Evolutionary conservation across 2,888 invertebrate species (phyloP).

Genomic region (Chaetogeoica ovagalla): DNA sequence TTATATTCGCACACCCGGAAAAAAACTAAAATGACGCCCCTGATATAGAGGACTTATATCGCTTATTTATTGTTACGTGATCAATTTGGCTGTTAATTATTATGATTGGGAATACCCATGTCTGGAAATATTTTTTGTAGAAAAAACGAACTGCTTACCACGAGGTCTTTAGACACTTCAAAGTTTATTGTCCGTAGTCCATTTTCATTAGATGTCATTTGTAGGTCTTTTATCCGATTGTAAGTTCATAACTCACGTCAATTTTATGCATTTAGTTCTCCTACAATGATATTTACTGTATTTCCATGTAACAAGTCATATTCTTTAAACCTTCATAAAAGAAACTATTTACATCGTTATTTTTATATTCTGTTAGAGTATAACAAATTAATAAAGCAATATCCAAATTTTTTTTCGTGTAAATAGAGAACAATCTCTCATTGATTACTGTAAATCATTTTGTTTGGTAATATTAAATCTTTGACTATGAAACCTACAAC

Average conservation of each 20-base stretch:
- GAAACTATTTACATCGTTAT: constrained; percentile 3
- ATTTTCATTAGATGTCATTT: constrained; percentile 4
- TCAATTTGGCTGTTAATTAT: constrained; percentile 7
- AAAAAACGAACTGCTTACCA: constrained; percentile 21
- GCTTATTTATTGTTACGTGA: constrained; percentile 9
- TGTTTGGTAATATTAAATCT: constrained; percentile 1
- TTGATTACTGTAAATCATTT: not conserved
- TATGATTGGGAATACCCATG: constrained; percentile 14
- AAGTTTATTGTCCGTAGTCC: constrained; percentile 9
- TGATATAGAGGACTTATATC: constrained; percentile 16
- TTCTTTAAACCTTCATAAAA: constrained; percentile 17
- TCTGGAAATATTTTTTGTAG: constrained; percentile 18
- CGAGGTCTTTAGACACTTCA: constrained; percentile 15
- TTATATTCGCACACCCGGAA: too few relatives aligned
- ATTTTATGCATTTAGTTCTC: constrained; percentile 19
- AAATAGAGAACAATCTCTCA: not conserved
- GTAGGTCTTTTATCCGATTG: constrained; percentile 17
- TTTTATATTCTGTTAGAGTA: constrained; percentile 13
- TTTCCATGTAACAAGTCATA: constrained; percentile 16
- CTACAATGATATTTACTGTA: constrained; percentile 22
- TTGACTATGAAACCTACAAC: constrained; percentile 2
- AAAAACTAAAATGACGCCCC: too few relatives aligned
- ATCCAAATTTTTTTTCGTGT: constrained; percentile 8
- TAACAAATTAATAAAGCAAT: not conserved
- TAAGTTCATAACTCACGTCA: not conserved